Base-by-base conservation (phyloP, 2,113 vertebrate species). In the Apodemus sylvaticus region DNA sequence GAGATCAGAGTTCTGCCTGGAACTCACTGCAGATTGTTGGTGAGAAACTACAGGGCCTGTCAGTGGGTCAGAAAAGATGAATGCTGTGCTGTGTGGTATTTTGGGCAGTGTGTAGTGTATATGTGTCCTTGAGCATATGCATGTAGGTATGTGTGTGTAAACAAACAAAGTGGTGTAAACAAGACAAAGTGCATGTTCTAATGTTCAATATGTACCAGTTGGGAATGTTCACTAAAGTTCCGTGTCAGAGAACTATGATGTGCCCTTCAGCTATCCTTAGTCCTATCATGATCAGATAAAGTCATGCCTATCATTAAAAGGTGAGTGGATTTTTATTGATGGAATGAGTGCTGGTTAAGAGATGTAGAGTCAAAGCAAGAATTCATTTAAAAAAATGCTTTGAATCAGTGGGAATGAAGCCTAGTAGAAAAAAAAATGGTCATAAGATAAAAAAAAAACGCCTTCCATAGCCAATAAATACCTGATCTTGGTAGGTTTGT, bases 241-340 rank as follows among this genome's bases (percentile, higher is more conserved):
- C 2, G 0, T 2, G 0, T 10, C 29, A 6, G 5, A 66, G 58
- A 53, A 71, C 53, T 24, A 4, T 14, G 0, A 0, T 3, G 0
- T 58, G 12, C 45, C 26, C 1, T 8, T 66, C n/a, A 51, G 4
- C 53, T 89, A 0, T 29, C 24, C 81, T 62, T 83, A 62, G 22
- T 45, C 29, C 62, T 5, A 2, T 24, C 42, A 29, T 24, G 24
- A 64, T 85, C 51, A 39, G 16, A 64, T 85, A 73, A 78, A 24
- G 29, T 7, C 20, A 24, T 24, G 26, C 7, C 31, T 74, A 19
- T 64, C 73, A 55, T 48, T 89, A 48, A 82, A 89, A 86, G 20
- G n/a, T 70, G 3, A 66, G 3, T 76, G 11, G 2, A 26, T 76
- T 68, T 83, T 51, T n/a, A 66, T 17, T n/a, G 91, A 10, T 86